Conservation (phyloP, 2,888 invertebrate genomes). For the Nomada goodeniana region DNA sequence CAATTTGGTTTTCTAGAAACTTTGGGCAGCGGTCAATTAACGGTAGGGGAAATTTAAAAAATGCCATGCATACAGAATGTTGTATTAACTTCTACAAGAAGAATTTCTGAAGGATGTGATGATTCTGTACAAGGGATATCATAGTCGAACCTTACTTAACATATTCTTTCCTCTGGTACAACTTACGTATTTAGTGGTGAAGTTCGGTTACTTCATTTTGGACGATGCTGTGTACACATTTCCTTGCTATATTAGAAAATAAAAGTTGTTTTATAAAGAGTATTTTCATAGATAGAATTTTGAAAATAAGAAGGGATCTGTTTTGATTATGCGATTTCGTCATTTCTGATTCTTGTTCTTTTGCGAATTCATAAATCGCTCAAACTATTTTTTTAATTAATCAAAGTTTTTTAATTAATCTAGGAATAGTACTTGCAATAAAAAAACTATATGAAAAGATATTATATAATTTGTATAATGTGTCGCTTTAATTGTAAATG, state of each 20-base stretch:
- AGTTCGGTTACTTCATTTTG: background rate
- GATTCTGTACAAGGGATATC: background rate
- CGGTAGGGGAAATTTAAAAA: background rate
- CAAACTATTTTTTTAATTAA: too few species aligned
- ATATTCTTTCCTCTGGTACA: background rate
- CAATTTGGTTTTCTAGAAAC: background rate
- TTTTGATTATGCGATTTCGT: too few species aligned
- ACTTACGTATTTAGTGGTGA: background rate
- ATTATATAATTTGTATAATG: too few species aligned
- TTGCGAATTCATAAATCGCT: too few species aligned
- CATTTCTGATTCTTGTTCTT: too few species aligned
- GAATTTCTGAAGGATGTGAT: background rate
- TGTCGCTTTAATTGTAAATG: too few species aligned
- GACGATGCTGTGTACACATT: background rate
- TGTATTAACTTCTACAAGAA: background rate
- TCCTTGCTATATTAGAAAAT: background rate
- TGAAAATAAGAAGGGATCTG: too few species aligned
- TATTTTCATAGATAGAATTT: too few species aligned
- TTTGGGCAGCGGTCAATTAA: background rate
- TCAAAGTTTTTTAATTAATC: too few species aligned
- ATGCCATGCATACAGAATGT: conserved; percentile 9
- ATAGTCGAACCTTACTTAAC: background rate
- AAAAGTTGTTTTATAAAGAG: too few species aligned
- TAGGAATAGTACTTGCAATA: too few species aligned
- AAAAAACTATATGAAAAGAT: too few species aligned